A percentile compares a stretch with the other conserved stretches of the same genome.
Conservation (phyloP, 2,797 vertebrate genomes). For the Nyctalus aviator region DNA sequence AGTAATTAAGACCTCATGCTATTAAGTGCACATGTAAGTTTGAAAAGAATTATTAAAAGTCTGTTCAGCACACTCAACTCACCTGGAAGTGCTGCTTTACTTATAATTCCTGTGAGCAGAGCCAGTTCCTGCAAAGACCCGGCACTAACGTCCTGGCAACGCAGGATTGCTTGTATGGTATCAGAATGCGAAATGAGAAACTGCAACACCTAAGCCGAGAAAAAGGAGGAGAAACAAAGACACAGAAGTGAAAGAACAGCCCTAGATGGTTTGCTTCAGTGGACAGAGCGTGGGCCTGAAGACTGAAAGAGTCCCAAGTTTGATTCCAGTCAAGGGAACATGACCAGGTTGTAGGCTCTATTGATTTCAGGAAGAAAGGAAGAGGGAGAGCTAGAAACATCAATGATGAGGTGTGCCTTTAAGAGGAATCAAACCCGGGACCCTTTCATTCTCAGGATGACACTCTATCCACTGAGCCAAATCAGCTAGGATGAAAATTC, state of each 20-base stretch:
- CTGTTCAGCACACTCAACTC: conserved; percentile 42
- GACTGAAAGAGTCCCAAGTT: too few relatives aligned
- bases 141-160: conserved; percentile 94
- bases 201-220: conserved; percentile 92
- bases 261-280: too few relatives aligned
- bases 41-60: not conserved
- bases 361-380: too few relatives aligned
- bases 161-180: conserved; percentile 95
- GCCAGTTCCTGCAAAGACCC: conserved; percentile 96
- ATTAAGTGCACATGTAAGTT: not conserved
- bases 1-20: not conserved
- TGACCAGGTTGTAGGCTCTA: too few relatives aligned
- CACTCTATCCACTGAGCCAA: too few relatives aligned
- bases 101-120: conserved; percentile 96
- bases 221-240: not conserved
- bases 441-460: too few relatives aligned
- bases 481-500: too few relatives aligned
- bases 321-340: too few relatives aligned
- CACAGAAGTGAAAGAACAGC: not conserved
- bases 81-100: conserved; percentile 98
- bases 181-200: conserved; percentile 97
- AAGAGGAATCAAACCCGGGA: too few relatives aligned
- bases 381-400: too few relatives aligned
- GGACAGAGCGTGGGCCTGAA: too few relatives aligned
- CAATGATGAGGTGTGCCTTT: too few relatives aligned